phyloP scores from a whole-genome alignment of 2,888 invertebrate species.

The Amitus sp. region DNA sequence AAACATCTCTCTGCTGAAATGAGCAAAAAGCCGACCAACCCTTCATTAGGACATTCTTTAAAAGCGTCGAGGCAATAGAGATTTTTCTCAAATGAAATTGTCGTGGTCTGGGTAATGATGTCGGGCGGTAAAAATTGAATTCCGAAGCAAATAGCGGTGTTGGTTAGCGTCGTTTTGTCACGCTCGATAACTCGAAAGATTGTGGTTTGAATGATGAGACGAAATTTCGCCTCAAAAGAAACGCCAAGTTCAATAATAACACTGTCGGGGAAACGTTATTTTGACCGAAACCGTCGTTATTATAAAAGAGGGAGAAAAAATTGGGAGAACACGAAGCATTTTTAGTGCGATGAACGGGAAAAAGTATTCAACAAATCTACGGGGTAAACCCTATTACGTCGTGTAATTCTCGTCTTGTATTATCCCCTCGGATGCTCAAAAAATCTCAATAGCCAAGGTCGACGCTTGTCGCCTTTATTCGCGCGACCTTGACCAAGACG shows the following conservation, averaged over 20 bases:
- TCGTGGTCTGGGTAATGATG: conserved; percentile 2
- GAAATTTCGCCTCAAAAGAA: background rate
- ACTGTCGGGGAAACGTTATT: background rate
- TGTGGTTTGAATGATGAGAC: background rate
- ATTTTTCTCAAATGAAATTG: no score
- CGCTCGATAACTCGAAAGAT: conserved; percentile 4
- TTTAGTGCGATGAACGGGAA: no score
- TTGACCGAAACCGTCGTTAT: no score
- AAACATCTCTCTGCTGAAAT: conserved; percentile 55
- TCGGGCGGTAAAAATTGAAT: background rate
- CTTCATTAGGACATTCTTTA: no score
- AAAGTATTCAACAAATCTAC: no score
- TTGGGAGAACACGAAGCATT: no score
- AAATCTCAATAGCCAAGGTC: background rate
- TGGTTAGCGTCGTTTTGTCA: conserved; percentile 2
- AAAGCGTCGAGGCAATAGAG: no score
- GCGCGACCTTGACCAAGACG: background rate
- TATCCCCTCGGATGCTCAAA: no score
- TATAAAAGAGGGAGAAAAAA: no score
- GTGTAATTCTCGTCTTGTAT: background rate
- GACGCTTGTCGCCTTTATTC: background rate
- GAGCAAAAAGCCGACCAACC: no score
- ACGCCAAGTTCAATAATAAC: conserved; percentile 3
- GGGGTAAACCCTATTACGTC: no score
- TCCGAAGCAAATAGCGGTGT: background rate